Conservation (phyloP, 30 jellyfish, hydroid and myxozoan genomes). For the Chrysaora quinquecirrha region DNA sequence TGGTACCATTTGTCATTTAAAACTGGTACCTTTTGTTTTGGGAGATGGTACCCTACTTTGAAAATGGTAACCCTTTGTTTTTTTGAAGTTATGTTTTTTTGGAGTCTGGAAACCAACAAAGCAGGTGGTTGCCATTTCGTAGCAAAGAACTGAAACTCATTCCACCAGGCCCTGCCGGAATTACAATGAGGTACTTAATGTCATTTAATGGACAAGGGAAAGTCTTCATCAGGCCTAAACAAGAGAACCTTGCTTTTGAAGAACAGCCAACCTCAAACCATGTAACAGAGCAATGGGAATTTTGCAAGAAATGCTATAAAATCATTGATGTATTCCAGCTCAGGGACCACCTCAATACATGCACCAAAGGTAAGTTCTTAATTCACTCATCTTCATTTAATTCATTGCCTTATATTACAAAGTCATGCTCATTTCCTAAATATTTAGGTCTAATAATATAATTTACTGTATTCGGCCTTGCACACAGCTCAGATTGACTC, state of each 20-base stretch:
- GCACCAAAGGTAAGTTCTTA: neutral
- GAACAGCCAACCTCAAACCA: neutral
- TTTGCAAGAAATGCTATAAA: neutral
- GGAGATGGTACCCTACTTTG: too few species aligned
- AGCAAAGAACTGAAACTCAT: neutral
- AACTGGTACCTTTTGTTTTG: too few species aligned
- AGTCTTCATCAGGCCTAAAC: neutral
- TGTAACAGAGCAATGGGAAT: neutral
- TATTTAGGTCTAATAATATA: too few species aligned
- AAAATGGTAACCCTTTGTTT: too few species aligned
- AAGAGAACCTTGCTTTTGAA: neutral
- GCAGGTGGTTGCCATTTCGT: too few species aligned
- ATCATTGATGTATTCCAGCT: neutral
- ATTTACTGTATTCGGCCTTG: too few species aligned
- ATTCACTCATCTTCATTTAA: neutral
- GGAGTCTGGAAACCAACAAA: too few species aligned
- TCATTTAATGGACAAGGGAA: constrained; percentile 1
- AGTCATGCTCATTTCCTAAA: too few species aligned
- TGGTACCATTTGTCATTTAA: too few species aligned
- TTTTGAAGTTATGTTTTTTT: too few species aligned
- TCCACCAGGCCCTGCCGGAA: constrained; percentile 2
- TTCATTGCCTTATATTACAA: too few species aligned
- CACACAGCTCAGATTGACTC: too few species aligned
- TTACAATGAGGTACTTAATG: neutral
- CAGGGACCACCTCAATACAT: neutral